Percentiles rank a stretch among this genome's conserved stretches.
Evolutionary conservation across 1,140 invertebrate species (phyloP).

Genomic region (Elysia chlorotica): DNA sequence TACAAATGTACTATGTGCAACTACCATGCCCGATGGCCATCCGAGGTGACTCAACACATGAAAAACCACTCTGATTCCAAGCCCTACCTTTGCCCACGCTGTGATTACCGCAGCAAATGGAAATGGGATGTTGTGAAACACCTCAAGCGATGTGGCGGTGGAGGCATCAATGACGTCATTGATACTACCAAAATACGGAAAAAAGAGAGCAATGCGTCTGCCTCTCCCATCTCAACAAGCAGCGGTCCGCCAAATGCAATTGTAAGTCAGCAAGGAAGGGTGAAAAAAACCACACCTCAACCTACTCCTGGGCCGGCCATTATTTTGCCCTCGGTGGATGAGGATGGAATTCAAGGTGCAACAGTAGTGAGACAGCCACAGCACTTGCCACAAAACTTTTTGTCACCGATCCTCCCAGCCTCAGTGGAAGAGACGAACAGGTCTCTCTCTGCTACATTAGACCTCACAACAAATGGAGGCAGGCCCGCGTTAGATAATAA

Average conservation of each 20-base stretch:
- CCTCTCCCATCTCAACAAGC: neutral
- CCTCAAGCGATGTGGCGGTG: conserved; percentile 58
- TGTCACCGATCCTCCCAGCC: too few relatives aligned
- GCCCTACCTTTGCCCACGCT: conserved; percentile 59
- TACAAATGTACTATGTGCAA: conserved; percentile 60
- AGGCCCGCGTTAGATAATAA: too few relatives aligned
- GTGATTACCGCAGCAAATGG: conserved; percentile 62
- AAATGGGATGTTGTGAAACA: conserved; percentile 64
- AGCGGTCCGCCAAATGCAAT: conserved; percentile 51
- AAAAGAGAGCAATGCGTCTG: neutral
- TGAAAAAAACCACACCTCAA: conserved; percentile 35
- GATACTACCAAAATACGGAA: conserved; percentile 45
- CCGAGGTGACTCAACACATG: conserved; percentile 63
- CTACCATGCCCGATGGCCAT: conserved; percentile 60
- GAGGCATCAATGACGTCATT: conserved; percentile 59
- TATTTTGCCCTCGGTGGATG: conserved; percentile 11
- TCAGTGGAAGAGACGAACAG: conserved; percentile 14
- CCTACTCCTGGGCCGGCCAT: conserved; percentile 23
- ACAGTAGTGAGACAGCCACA: neutral
- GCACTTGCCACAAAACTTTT: too few relatives aligned
- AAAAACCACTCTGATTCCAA: conserved; percentile 62
- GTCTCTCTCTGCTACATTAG: conserved; percentile 4
- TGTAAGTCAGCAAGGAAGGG: conserved; percentile 40
- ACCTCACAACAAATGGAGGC: conserved; percentile 10
- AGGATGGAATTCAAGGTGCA: neutral